Evolutionary conservation across 2,113 vertebrate species (phyloP).

Genomic region (Corapipo altera): DNA sequence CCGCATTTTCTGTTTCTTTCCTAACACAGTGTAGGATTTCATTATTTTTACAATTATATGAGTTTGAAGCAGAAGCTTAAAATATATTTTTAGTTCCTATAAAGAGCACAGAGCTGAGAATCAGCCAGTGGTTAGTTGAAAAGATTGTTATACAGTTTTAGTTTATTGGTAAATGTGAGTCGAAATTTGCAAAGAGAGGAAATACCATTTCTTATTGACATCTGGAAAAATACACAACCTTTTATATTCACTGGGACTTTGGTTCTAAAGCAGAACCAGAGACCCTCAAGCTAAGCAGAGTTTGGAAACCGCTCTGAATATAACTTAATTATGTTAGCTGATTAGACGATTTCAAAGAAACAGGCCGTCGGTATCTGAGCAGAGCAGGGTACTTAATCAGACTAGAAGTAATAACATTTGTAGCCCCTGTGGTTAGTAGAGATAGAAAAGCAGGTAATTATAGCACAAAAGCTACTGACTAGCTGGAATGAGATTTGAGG

Average conservation of each 20-base stretch:
- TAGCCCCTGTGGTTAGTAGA: background rate
- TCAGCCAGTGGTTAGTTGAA: background rate
- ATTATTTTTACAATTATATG: background rate
- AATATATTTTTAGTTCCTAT: background rate
- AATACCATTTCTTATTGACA: background rate
- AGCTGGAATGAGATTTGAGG: background rate
- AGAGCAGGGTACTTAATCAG: background rate
- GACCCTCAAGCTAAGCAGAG: background rate
- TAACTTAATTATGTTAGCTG: background rate
- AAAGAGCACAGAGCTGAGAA: background rate
- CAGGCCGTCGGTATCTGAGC: background rate
- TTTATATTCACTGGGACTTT: background rate
- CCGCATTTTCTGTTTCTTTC: background rate
- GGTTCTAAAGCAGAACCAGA: background rate
- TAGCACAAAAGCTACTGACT: background rate
- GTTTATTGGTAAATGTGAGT: background rate
- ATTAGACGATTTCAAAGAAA: slow-evolving; percentile 10
- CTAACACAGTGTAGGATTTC: background rate
- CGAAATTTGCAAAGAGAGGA: background rate
- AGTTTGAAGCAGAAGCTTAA: background rate
- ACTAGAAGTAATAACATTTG: slow-evolving; percentile 10
- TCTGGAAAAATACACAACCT: background rate
- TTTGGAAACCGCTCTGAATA: slow-evolving; percentile 14
- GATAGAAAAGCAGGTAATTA: slow-evolving; percentile 12
- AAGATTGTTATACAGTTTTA: background rate